phyloP scores from a whole-genome alignment of 2,888 invertebrate genomes.

The Apoda limacodes region DNA sequence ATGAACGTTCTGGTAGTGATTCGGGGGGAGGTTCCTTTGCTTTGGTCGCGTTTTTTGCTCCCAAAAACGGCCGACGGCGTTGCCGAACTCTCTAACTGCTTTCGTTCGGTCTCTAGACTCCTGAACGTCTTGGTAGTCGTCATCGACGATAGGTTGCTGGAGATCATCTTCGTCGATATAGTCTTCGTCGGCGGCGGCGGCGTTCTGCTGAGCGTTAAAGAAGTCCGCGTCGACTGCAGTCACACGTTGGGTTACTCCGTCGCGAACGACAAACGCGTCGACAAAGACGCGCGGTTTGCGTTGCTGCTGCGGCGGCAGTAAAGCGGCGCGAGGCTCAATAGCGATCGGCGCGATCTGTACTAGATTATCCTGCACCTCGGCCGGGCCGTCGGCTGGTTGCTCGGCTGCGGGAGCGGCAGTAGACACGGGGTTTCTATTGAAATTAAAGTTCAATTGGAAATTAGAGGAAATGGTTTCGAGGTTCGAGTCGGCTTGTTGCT shows the following conservation, averaged over 20 bases:
- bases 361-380: conserved; percentile 19
- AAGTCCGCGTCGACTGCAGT: conserved; percentile 46
- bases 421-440: conserved; percentile 39
- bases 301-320: conserved; percentile 36
- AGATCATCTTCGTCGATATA: conserved; percentile 38
- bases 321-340: conserved; percentile 49
- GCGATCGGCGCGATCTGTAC: conserved; percentile 33
- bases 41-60: conserved; percentile 35
- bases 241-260: conserved; percentile 52
- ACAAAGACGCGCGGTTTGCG: conserved; percentile 52
- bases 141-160: conserved; percentile 30
- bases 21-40: conserved; percentile 27
- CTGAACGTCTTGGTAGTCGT: conserved; percentile 54
- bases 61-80: conserved; percentile 58
- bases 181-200: conserved; percentile 37
- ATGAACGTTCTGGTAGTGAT: conserved; percentile 52
- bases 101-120: conserved; percentile 45
- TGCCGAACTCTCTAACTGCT: conserved; percentile 44
- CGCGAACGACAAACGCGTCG: conserved; percentile 54
- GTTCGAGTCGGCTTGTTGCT: conserved; percentile 34
- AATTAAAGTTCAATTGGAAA: conserved; percentile 51
- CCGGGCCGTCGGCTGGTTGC: conserved; percentile 17
- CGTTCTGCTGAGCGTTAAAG: conserved; percentile 25
- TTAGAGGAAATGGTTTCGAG: conserved; percentile 50
- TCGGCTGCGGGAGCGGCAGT: conserved; percentile 25